Evolutionary conservation across 2,797 vertebrate species (phyloP).

Genomic region (Acrocephalus scirpaceus): DNA sequence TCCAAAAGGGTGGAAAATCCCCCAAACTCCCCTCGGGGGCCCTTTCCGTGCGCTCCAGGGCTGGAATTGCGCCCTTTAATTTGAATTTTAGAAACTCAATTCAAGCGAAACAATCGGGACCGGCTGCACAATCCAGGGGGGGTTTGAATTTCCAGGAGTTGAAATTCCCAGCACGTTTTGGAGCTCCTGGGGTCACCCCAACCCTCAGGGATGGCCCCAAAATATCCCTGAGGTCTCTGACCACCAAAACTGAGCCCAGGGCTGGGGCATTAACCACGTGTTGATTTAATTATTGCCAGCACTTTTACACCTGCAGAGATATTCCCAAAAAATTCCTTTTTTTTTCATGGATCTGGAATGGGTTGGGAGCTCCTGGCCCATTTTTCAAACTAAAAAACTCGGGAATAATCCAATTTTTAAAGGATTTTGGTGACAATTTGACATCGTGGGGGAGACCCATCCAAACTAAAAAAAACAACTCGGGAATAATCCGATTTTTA

Average conservation of each 20-base stretch:
- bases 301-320: too few species aligned
- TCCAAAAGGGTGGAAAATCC: neutral
- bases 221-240: neutral
- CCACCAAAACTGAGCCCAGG: neutral
- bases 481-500: neutral
- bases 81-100: too few species aligned
- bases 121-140: fast-evolving
- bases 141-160: fast-evolving
- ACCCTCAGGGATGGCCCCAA: neutral
- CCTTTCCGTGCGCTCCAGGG: fast-evolving
- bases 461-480: neutral
- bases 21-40: neutral
- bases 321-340: neutral
- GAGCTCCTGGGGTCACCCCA: neutral
- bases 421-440: too few species aligned
- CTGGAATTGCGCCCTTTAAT: too few species aligned
- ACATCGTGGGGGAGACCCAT: too few species aligned
- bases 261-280: neutral
- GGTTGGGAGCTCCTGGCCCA: neutral
- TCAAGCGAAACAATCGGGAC: too few species aligned
- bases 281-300: neutral
- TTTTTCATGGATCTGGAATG: neutral
- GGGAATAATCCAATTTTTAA: too few species aligned
- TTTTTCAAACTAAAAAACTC: neutral
- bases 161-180: fast-evolving